Conservation (phyloP, 1,140 invertebrate species). For the Aphaenogaster ashmeadi region DNA sequence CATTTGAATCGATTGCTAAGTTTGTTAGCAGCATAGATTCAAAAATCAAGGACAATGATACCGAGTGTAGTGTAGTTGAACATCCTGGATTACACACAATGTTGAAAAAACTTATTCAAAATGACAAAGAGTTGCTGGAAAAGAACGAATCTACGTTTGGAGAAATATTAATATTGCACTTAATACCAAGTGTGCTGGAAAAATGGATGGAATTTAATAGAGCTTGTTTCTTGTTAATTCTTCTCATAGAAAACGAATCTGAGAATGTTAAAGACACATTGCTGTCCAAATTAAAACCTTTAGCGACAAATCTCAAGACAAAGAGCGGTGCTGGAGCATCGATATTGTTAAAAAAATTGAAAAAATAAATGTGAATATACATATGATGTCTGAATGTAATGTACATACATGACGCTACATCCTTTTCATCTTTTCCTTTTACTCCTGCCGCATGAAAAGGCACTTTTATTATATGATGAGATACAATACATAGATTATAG, state of each 20-base stretch:
- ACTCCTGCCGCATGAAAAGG: not conserved
- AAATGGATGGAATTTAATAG: conserved; percentile 89
- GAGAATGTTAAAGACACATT: conserved; percentile 29
- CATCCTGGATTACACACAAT: conserved; percentile 93
- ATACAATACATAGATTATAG: too few species aligned
- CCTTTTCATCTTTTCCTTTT: not conserved
- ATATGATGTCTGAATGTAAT: not conserved
- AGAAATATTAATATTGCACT: conserved; percentile 82
- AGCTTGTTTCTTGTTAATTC: conserved; percentile 89
- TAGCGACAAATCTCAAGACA: conserved; percentile 77
- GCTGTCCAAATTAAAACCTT: conserved; percentile 71
- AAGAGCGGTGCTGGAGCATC: conserved; percentile 86
- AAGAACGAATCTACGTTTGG: conserved; percentile 85
- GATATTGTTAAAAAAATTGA: conserved; percentile 87
- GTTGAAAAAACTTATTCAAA: conserved; percentile 92
- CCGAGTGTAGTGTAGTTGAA: conserved; percentile 90
- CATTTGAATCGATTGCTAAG: conserved; percentile 86
- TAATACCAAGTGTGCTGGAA: conserved; percentile 84
- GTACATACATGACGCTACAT: not conserved
- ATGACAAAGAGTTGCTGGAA: conserved; percentile 88
- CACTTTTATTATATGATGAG: not conserved
- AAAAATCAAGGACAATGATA: conserved; percentile 84
- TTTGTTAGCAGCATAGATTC: conserved; percentile 85
- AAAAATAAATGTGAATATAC: conserved; percentile 43
- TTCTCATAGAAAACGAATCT: conserved; percentile 86